Conservation (phyloP, 2,797 vertebrate species). For the Typhlichthys subterraneus region DNA sequence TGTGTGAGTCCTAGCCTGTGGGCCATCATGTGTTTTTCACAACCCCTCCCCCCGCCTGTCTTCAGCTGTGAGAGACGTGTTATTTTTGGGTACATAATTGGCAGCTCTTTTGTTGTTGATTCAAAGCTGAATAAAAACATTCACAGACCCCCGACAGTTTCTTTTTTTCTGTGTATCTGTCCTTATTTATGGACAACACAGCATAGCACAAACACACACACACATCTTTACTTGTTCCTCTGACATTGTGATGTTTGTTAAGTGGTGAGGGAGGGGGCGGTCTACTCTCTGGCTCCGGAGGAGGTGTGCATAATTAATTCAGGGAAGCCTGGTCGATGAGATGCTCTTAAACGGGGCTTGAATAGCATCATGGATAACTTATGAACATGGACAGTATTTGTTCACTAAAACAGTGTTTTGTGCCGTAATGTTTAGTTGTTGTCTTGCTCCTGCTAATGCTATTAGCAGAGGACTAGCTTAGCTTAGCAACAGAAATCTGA, state of each 20-base stretch:
- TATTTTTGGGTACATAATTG: conserved; percentile 61
- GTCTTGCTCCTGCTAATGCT: background rate
- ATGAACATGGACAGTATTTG: conserved; percentile 27
- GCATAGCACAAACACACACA: background rate
- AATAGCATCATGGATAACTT: conserved; percentile 46
- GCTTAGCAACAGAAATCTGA: background rate
- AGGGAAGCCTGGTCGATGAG: conserved; percentile 66
- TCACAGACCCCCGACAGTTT: conserved; percentile 20
- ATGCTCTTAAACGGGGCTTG: conserved; percentile 63
- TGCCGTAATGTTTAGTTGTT: background rate
- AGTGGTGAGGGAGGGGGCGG: background rate
- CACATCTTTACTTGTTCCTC: background rate
- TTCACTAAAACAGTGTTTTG: conserved; percentile 19
- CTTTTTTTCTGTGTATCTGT: conserved; percentile 14
- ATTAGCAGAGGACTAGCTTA: background rate
- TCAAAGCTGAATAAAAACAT: conserved; percentile 36
- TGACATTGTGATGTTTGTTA: no score
- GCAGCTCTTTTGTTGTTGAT: conserved; percentile 31
- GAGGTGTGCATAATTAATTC: conserved; percentile 70
- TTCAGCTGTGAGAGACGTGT: conserved; percentile 30
- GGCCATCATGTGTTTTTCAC: background rate
- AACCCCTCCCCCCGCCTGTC: conserved; percentile 17
- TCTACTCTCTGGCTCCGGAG: conserved; percentile 50
- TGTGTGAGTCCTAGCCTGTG: background rate
- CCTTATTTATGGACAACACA: conserved; percentile 25